Evolutionary conservation across 2,888 invertebrate species (phyloP), one percentile per base, ranked within the genome.

Genomic region (Tachina fera): DNA sequence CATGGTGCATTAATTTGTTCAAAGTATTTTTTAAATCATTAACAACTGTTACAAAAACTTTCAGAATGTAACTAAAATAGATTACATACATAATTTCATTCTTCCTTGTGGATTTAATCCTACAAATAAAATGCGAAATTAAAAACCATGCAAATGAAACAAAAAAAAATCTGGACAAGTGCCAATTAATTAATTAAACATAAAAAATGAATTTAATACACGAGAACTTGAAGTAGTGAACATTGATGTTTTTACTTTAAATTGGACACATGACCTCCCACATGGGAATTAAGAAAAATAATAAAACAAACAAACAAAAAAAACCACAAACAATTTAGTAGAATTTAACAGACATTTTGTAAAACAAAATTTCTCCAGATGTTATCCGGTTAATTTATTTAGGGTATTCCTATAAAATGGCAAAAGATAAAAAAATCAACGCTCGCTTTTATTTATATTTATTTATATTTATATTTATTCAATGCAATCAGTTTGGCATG

Each of bases 121-220:
- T 51, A 5, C 14, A 56, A 65, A 58, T 43, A 13, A 49, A 45
- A 31, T 47, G 9, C 11, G n/a, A 43, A 49, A 22, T 43, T 56
- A 39, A 47, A 76, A 82, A 76, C 72, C 65, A 72, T 65, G 51
- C 39, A 72, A 60, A 41, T 45, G 14, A 51, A 68, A 47, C n/a
- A 14, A 22, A 56, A 53, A 22, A 61, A 89, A 91, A 91, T 91
- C 91, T 92, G 92, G 92, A 90, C 89, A 90, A 87, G 87, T 91
- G 92, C 92, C 92, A 92, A 91, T 91, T 91, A 91, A 91, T 92
- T 92, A 91, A 91, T 91, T 92, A 90, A 89, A 81, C 84, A 83
- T 82, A 85, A 56, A 75, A 68, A 74, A 65, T 72, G 49, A 84
- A 75, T 75, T 72, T 71, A 80, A 58, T 76, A 79, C 71, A 83